These are phyloP conservation scores for Notothenia rossii DNA, from an alignment of 2,113 vertebrate genomes.

Conservation along the genomic window DNA sequence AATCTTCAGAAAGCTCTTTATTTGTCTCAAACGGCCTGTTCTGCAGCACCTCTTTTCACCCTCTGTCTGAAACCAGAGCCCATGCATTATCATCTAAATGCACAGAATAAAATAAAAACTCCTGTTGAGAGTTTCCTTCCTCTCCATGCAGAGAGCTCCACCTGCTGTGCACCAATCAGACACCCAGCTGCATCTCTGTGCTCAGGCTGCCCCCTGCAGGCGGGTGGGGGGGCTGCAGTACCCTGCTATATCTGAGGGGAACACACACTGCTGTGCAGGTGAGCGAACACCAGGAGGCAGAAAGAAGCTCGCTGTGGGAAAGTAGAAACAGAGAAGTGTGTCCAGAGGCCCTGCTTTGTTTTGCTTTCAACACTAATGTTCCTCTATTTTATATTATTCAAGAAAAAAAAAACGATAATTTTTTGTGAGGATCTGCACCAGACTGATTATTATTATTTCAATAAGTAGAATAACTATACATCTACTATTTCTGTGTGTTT, in stretches of 20 bases:
- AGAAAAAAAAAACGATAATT: neutral
- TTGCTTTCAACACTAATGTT: slow-evolving; percentile 37
- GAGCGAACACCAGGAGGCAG: slow-evolving; percentile 62
- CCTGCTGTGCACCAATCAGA: slow-evolving; percentile 30
- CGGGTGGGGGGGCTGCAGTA: neutral
- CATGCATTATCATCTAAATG: neutral
- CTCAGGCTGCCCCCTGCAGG: slow-evolving; percentile 46
- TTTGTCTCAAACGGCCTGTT: too few relatives aligned
- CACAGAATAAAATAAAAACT: neutral
- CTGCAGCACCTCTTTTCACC: too few relatives aligned
- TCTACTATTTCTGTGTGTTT: too few relatives aligned
- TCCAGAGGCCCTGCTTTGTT: slow-evolving; percentile 58
- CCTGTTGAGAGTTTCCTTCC: neutral
- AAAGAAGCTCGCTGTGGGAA: slow-evolving; percentile 49
- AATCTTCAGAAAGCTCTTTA: too few relatives aligned
- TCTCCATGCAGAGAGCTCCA: slow-evolving; percentile 15
- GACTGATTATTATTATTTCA: too few relatives aligned
- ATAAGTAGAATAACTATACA: too few relatives aligned
- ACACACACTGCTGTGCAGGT: rapidly evolving
- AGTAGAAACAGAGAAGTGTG: slow-evolving; percentile 63
- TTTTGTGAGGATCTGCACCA: too few relatives aligned
- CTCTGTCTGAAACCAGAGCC: too few relatives aligned
- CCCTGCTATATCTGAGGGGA: rapidly evolving
- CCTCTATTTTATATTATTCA: slow-evolving; percentile 8
- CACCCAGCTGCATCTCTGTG: neutral